Evolutionary conservation across 1,140 invertebrate genomes (phyloP), one percentile per base, ranked within the genome.

Genomic region (Diorhabda carinulata): DNA sequence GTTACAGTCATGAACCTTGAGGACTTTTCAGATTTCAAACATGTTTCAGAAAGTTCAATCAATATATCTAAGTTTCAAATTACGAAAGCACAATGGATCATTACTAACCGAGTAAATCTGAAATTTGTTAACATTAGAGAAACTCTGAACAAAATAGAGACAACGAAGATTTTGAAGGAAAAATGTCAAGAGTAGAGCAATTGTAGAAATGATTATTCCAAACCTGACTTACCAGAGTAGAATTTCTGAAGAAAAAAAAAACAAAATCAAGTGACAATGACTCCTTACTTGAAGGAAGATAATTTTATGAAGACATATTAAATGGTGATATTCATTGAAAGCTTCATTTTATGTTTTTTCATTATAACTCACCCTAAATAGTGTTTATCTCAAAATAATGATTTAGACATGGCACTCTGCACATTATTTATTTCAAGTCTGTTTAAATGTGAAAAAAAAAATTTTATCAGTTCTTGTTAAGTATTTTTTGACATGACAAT

Each of bases 171-270:
- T 52, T 5, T 52, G 8, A 52, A 52, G 5, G 5, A 52, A 52
- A 5, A 52, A 52, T 6, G 45, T 52, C 8, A 52, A 5, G 8
- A 52, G 5, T 52, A 52, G 8, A 52, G 8, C 45, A 6, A 52
- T 52, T 52, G 45, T 9, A 52, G 45, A 52, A 52, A 52, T 52
- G 45, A 52, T 9, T 52, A 5, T 52, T 52, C 45, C 45, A 6
- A 52, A 52, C 45, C 8, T 5, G 45, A 52, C 45, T 9, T 52
- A 9, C 45, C 8, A 52, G 45, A 52, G 45, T 52, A 52, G 45
- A 52, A 52, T 52, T 52, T 52, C 45, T 52, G 45, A 52, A 52
- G 45, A 52, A 52, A 52, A 52, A 47, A 52, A 52, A 52, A 52
- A 52, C 25, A 25, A 25, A 25, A 25, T 25, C 25, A 25, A 25